phyloP scores from a whole-genome alignment of 23 tunicate genomes.

The Halocynthia aurantium region DNA sequence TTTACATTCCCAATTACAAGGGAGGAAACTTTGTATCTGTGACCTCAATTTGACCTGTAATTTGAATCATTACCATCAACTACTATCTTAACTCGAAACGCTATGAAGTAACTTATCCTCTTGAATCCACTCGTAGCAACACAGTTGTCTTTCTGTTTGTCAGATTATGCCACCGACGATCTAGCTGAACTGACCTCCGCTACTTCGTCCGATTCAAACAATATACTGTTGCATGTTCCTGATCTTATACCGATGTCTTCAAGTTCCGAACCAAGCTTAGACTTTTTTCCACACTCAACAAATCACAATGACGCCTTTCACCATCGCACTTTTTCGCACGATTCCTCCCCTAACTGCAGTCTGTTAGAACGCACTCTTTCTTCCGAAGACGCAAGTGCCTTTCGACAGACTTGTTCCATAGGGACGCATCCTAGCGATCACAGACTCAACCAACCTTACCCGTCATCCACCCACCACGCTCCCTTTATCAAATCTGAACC shows the following conservation, averaged over 20 bases:
- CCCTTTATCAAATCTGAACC: constrained; percentile 11
- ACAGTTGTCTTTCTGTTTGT: not conserved
- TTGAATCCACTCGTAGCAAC: not conserved
- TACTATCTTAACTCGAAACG: too few species aligned
- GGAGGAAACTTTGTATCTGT: too few species aligned
- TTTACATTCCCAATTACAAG: not conserved
- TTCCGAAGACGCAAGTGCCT: constrained; percentile 13
- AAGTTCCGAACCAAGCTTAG: not conserved
- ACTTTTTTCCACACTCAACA: not conserved
- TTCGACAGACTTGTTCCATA: too few species aligned
- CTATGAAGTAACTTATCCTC: too few species aligned
- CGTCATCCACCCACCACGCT: not conserved
- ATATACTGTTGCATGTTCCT: constrained; percentile 1
- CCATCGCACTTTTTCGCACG: not conserved
- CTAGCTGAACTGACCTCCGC: constrained; percentile 7
- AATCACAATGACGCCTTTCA: not conserved
- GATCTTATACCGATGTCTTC: not conserved
- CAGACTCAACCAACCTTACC: too few species aligned
- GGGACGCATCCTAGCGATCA: too few species aligned
- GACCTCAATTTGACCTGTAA: too few species aligned
- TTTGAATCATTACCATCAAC: too few species aligned
- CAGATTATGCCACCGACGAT: constrained; percentile 22
- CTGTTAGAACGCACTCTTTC: constrained; percentile 22
- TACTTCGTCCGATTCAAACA: not conserved
- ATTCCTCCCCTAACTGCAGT: constrained; percentile 4